A percentile compares a stretch with the other conserved stretches of the same genome.
phyloP scores from a whole-genome alignment of 1,140 invertebrate species.

The Platyura marginata region DNA sequence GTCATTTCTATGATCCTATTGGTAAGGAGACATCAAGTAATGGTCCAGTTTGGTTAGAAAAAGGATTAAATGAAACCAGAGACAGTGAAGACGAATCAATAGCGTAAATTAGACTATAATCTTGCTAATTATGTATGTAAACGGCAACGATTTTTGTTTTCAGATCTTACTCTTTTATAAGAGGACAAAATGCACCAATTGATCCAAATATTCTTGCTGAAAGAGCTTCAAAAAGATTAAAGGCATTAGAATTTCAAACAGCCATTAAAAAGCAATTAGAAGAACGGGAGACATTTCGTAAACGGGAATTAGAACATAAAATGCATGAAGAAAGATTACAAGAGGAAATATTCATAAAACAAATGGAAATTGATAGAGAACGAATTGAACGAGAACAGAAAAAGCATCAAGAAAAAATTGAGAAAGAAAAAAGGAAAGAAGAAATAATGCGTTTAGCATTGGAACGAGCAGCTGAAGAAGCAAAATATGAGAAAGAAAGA shows the following conservation, averaged over 20 bases:
- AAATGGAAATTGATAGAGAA: constrained; percentile 35
- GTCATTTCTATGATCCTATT: background rate
- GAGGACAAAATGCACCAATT: constrained; percentile 44
- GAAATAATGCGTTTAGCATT: constrained; percentile 32
- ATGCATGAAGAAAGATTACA: constrained; percentile 36
- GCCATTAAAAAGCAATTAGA: constrained; percentile 47
- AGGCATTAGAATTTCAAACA: constrained; percentile 43
- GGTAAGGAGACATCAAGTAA: constrained; percentile 2
- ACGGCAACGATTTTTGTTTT: background rate
- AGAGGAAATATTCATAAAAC: constrained; percentile 34
- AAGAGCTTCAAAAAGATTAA: constrained; percentile 37
- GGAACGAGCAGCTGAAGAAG: constrained; percentile 30
- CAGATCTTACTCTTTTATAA: constrained; percentile 25
- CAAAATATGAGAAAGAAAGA: constrained; percentile 26
- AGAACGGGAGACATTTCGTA: constrained; percentile 34
- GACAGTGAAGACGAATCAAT: constrained; percentile 18
- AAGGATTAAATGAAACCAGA: constrained; percentile 19
- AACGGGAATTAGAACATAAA: constrained; percentile 35
- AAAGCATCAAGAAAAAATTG: constrained; percentile 30
- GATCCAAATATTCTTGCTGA: constrained; percentile 38
- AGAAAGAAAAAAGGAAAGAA: constrained; percentile 30
- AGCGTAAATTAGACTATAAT: background rate
- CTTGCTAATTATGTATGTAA: no score
- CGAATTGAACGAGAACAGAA: constrained; percentile 30
- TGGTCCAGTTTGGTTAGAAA: constrained; percentile 17